These are phyloP conservation scores for Sebastolobus alascanus DNA, from an alignment of 2,797 vertebrate genomes.

Conservation along the genomic window DNA sequence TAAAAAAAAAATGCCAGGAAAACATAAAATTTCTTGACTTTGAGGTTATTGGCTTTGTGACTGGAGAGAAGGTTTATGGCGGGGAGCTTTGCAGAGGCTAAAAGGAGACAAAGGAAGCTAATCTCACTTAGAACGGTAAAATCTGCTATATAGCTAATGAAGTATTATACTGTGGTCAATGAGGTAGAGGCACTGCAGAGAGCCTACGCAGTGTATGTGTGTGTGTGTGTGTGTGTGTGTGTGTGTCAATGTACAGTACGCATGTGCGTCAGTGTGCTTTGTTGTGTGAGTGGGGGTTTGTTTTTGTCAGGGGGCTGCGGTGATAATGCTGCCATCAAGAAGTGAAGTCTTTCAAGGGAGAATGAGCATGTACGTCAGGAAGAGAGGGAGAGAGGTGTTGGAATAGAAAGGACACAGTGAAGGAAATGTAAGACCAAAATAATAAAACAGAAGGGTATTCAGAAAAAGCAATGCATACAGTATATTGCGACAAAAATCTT, in stretches of 20 bases:
- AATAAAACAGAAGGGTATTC: not conserved
- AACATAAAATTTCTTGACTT: constrained; percentile 76
- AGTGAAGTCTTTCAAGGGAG: constrained; percentile 69
- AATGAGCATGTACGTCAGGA: constrained; percentile 49
- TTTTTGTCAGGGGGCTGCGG: constrained; percentile 66
- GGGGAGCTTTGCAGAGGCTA: constrained; percentile 58
- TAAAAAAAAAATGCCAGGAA: constrained; percentile 73
- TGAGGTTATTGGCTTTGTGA: constrained; percentile 77
- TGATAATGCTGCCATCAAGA: constrained; percentile 64
- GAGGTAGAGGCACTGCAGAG: constrained; percentile 71
- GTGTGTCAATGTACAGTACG: not conserved
- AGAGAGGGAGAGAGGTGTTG: constrained; percentile 21
- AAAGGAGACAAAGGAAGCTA: constrained; percentile 77
- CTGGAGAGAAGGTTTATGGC: constrained; percentile 69
- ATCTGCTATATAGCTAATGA: constrained; percentile 82
- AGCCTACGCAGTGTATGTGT: constrained; percentile 44
- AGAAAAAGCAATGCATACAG: constrained; percentile 3
- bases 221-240: constrained; percentile 20
- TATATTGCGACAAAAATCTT: not conserved
- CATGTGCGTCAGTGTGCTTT: constrained; percentile 28
- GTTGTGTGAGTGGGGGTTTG: constrained; percentile 58
- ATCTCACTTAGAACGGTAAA: constrained; percentile 79
- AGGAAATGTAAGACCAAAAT: constrained; percentile 10
- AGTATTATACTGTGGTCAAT: constrained; percentile 79
- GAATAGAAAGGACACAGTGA: constrained; percentile 11